Evolutionary conservation across 2,797 vertebrate species (phyloP), one percentile per base, ranked within the genome.

Genomic region (Enoplosus armatus): DNA sequence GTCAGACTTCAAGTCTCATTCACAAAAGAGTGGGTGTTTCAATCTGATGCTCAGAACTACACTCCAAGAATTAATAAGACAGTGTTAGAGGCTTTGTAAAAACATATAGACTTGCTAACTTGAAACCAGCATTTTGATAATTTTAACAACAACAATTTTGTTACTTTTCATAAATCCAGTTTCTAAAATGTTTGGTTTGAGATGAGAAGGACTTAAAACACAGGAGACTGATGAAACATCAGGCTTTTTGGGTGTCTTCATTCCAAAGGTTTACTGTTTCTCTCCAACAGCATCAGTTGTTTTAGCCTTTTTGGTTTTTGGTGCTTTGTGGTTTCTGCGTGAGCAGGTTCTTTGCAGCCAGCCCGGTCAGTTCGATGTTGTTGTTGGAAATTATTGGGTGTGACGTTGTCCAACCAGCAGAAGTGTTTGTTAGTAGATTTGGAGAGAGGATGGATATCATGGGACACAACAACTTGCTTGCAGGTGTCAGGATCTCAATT

Each of bases 351-450:
- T 58, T 66, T 71, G 11, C 64, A 22, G 54, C 16, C 31, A 3
- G 6, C 9, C 22, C 16, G n/a, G 35, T 56, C 31, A 61, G 45
- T 41, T 85, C 4, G 1, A 33, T 75, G 6, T 0, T 37, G 41
- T 15, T 26, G 29, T 20, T 74, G 39, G 62, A 80, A 83, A 76
- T 61, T 33, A 82, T 77, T 65, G 66, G 22, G 29, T 76, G 71
- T 51, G 54, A 81, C 51, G 66, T 8, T 78, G 29, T 70, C 26
- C 55, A 75, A 61, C 27, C 50, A 53, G 54, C 0, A 9, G 26
- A 45, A 55, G 51, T 59, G 39, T 64, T 37, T 51, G 37, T 48
- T 0, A 58, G 63, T 50, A 63, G 47, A 61, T 47, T 20, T 27
- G 1, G 14, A 50, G 41, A 51, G 47, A 2, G 8, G 12, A 10